Evolutionary conservation across 2,888 invertebrate genomes (phyloP), one percentile per base, ranked within the genome.

Genomic region (Strigamia transsilvanica): DNA sequence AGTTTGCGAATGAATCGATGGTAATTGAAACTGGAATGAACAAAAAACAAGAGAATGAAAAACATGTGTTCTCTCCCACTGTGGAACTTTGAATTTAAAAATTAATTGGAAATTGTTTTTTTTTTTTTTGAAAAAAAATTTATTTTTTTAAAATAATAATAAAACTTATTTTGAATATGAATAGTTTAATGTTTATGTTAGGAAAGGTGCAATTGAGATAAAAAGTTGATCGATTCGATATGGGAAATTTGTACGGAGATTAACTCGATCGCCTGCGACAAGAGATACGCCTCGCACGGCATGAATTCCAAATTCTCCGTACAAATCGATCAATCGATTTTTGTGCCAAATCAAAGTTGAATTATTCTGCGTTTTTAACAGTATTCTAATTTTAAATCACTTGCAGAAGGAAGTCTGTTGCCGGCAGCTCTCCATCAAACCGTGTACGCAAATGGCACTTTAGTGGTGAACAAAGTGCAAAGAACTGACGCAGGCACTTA

Each of bases 361-460:
- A 46, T 82, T 79, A 23, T 79, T 21, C 27, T 38, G 12, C 23
- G 38, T 51, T 79, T 78, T 32, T 79, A 38, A 38, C 9, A 42
- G 18, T 80, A 18, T 82, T 38, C 42, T 41, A 27, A 42, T 73
- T 73, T 41, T 18, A 41, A 27, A 7, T 18, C 41, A 18, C 27
- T 61, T 41, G 80, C 84, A 83, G 83, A 83, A 73, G 80, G 79
- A 61, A 80, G 79, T 46, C 42, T 82, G 15, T 56, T 83, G 41
- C 83, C 83, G 27, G 82, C 83, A 79, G 83, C 82, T 18, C 81
- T 83, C 13, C 83, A 82, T 32, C 83, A 83, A 56, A 81, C 61
- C n/a, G 81, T 81, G 18, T 82, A 82, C 23, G 80, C 80, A 38
- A 83, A 83, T 81, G 83, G 83, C n/a, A 83, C 83, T 41, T 77